A percentile compares a stretch with the other conserved stretches of the same genome.
These are phyloP conservation scores for Unio delphinus DNA, from an alignment of 2,888 invertebrate species.

Conservation along the genomic window DNA sequence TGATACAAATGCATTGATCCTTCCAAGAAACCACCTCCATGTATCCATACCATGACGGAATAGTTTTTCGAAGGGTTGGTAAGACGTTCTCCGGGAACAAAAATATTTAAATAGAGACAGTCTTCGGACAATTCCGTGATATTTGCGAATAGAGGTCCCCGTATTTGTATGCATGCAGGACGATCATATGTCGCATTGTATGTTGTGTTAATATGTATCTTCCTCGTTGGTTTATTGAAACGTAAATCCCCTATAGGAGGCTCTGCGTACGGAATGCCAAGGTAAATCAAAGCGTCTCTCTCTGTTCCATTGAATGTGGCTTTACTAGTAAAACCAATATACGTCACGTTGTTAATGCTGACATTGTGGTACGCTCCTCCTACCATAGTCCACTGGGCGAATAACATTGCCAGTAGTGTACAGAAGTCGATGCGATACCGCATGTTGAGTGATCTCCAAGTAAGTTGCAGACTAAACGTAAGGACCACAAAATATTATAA, in stretches of 20 bases:
- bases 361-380: no score
- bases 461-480: no score
- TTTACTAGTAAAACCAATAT: no score
- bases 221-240: constrained; percentile 11
- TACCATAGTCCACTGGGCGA: no score
- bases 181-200: constrained; percentile 15
- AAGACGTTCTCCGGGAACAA: constrained; percentile 8
- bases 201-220: constrained; percentile 4
- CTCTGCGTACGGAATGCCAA: constrained; percentile 18
- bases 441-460: no score
- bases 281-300: neutral
- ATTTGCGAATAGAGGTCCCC: neutral
- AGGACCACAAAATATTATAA: no score
- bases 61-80: neutral
- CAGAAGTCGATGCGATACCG: no score
- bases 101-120: constrained; percentile 21
- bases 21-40: constrained; percentile 18
- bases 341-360: no score
- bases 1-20: constrained; percentile 12
- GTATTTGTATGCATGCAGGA: constrained; percentile 15
- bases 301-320: no score
- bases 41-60: constrained; percentile 27
- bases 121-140: constrained; percentile 11
- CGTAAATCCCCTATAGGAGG: constrained; percentile 19
- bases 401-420: no score